Evolutionary conservation across 2,797 vertebrate species (phyloP), one percentile per base, ranked within the genome.

Genomic region (Apogon hyalosoma): DNA sequence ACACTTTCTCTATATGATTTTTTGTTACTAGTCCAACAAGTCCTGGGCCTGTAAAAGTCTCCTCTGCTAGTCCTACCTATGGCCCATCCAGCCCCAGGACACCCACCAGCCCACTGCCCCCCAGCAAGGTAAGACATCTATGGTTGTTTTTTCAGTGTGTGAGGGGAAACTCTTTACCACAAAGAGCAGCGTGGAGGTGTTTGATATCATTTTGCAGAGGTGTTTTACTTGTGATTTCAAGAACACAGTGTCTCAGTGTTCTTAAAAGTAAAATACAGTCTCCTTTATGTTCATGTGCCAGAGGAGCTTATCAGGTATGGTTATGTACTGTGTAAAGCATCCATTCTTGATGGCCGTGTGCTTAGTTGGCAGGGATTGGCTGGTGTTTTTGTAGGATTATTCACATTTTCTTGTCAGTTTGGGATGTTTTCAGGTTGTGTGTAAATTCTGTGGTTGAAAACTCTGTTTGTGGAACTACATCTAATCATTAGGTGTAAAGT

Each of bases 51-150:
- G 50, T 11, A 11, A 80, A 85, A 16, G 64, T 62, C 40, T 31
- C 3, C 39, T 43, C 65, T n/a, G 24, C 55, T 11, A 75, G 69
- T 21, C 70, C 78, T 0, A 59, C 65, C n/a, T 58, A 24, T 2
- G 79, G 58, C 39, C 73, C 81, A 36, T 14, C 69, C 54, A 68
- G 53, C 63, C 80, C 71, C 31, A 58, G 57, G 38, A 2, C 65
- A 38, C 7, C 69, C 14, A 52, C 60, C 0, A 63, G 52, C 54
- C 81, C 78, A 11, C 69, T 67, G 61, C 71, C 75, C 41, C 71
- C 81, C 39, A 80, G 49, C 69, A 91, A 89, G 87, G 91, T 91
- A 88, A 71, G 74, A 57, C 68, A 53, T 53, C 21, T 52, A 13
- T 52, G 8, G 8, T 45, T 60, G 3, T 75, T 67, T 66, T 54